Conservation (phyloP, 1,140 invertebrate species). For the Meloidogyne hapla region DNA sequence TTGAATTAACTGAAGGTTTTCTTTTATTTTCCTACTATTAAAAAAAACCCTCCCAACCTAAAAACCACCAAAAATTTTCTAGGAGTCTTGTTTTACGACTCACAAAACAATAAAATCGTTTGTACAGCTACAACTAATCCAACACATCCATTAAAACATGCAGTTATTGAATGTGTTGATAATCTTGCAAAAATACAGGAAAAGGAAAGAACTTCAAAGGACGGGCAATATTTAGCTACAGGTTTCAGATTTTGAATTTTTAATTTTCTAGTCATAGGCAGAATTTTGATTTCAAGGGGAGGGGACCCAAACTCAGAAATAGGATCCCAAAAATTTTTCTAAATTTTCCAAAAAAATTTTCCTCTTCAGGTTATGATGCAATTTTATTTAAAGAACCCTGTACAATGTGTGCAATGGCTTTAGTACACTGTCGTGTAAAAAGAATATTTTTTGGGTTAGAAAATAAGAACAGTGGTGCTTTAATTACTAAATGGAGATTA, state of each 20-base stretch:
- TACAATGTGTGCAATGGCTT: constrained; percentile 40
- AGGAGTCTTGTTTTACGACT: constrained; percentile 31
- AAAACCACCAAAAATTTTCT: constrained; percentile 6
- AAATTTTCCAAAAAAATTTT: not conserved
- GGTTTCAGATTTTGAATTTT: constrained; percentile 6
- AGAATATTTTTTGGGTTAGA: constrained; percentile 29
- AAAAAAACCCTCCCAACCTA: too few species aligned
- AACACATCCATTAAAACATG: constrained; percentile 20
- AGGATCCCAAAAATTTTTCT: not conserved
- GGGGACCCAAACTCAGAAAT: too few species aligned
- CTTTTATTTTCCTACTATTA: not conserved
- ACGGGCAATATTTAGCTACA: constrained; percentile 39
- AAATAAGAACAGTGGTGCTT: constrained; percentile 27
- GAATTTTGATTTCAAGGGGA: too few species aligned
- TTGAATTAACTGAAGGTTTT: constrained; percentile 22
- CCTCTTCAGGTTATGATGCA: constrained; percentile 26
- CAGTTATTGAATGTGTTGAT: constrained; percentile 29
- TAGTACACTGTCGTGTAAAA: constrained; percentile 31
- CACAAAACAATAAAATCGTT: constrained; percentile 27
- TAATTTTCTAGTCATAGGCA: not conserved
- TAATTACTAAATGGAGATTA: constrained; percentile 27
- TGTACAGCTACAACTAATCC: not conserved
- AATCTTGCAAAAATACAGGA: constrained; percentile 23
- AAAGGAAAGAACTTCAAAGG: not conserved
- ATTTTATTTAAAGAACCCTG: constrained; percentile 28